Evolutionary conservation across 2,888 invertebrate genomes (phyloP).

Genomic region (Crepidodera aurea): DNA sequence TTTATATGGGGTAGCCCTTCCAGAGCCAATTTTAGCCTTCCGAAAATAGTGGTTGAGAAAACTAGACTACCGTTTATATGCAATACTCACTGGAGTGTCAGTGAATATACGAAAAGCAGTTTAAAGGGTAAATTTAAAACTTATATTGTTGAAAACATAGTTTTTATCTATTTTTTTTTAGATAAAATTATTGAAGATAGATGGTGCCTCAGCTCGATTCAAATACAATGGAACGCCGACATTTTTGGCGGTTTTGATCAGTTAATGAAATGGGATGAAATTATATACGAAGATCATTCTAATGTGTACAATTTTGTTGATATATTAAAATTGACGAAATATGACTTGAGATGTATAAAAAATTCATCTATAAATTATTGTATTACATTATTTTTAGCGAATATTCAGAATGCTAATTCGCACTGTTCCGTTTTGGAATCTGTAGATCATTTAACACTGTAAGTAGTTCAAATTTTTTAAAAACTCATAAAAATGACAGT

Average conservation of each 20-base stretch:
- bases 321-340: constrained; percentile 54
- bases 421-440: constrained; percentile 68
- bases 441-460: constrained; percentile 68
- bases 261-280: constrained; percentile 52
- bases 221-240: constrained; percentile 61
- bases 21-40: constrained; percentile 61
- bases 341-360: constrained; percentile 64
- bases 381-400: constrained; percentile 65
- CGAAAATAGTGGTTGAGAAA: constrained; percentile 59
- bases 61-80: constrained; percentile 64
- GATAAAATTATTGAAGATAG: constrained; percentile 50
- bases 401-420: constrained; percentile 71
- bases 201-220: constrained; percentile 56
- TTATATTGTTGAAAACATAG: neutral
- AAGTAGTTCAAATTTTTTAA: constrained; percentile 42
- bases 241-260: constrained; percentile 58
- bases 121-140: constrained; percentile 44
- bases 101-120: constrained; percentile 57
- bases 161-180: constrained; percentile 23
- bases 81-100: constrained; percentile 62
- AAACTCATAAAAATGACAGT: too few species aligned
- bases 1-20: constrained; percentile 58
- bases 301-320: constrained; percentile 47
- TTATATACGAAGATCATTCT: constrained; percentile 43
- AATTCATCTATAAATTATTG: constrained; percentile 65